phyloP scores from a whole-genome alignment of 2,113 vertebrate genomes.

The Alexandromys fortis region DNA sequence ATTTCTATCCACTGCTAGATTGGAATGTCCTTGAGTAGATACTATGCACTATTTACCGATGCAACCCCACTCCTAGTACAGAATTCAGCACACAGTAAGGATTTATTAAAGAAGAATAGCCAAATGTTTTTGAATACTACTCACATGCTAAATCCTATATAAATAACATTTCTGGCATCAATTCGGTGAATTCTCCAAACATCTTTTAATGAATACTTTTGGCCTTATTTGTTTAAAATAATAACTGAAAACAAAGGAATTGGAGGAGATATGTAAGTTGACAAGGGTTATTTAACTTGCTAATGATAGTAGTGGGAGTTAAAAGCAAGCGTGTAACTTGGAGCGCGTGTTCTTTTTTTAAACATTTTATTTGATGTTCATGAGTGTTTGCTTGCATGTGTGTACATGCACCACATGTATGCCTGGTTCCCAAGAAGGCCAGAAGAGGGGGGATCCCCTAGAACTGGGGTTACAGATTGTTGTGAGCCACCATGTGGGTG shows the following conservation, averaged over 20 bases:
- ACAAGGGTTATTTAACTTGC: background rate
- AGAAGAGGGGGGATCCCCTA: no score
- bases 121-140: background rate
- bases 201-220: conserved; percentile 3
- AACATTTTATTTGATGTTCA: no score
- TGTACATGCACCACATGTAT: no score
- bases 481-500: no score
- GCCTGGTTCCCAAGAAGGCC: no score
- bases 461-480: no score
- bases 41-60: background rate
- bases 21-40: background rate
- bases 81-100: background rate
- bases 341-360: background rate
- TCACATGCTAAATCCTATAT: background rate
- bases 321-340: background rate
- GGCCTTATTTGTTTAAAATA: background rate
- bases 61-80: background rate
- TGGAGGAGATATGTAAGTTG: background rate
- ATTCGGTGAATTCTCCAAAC: background rate
- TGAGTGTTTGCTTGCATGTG: no score
- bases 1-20: background rate
- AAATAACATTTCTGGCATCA: background rate
- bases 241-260: background rate
- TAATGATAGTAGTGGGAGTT: background rate
- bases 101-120: background rate